Evolutionary conservation across 2,113 vertebrate genomes (phyloP).

Genomic region (Synodontis membranacea): DNA sequence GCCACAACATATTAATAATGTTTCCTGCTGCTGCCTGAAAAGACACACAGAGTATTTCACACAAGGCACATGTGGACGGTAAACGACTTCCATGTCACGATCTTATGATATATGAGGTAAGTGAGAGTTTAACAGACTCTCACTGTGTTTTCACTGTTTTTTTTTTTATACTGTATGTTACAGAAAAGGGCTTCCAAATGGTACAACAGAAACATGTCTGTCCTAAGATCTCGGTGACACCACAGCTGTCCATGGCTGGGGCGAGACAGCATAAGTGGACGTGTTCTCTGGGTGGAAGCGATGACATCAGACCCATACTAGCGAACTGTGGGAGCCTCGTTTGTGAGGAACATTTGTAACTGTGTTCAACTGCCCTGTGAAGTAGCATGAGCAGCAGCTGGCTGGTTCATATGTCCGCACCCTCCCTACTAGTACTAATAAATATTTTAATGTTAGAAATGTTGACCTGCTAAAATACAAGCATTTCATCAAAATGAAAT

Average conservation of each 20-base stretch:
- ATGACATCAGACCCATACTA: background rate
- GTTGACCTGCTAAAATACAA: background rate
- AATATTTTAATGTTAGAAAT: background rate
- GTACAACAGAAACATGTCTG: background rate
- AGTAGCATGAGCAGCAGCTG: background rate
- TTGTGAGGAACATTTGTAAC: background rate
- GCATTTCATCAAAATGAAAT: too few relatives aligned
- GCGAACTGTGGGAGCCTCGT: background rate
- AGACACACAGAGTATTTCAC: slow-evolving; percentile 43
- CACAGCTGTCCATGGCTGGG: background rate
- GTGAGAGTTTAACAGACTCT: background rate
- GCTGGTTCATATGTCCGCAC: background rate
- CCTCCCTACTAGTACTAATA: background rate
- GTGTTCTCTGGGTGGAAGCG: background rate
- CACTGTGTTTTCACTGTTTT: background rate
- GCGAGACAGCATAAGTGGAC: background rate
- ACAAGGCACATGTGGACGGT: background rate
- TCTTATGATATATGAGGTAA: background rate
- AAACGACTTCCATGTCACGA: too few relatives aligned
- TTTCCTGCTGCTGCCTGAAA: slow-evolving; percentile 91
- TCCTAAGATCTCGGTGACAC: background rate
- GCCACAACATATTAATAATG: slow-evolving; percentile 99
- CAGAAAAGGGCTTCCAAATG: background rate
- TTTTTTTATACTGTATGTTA: background rate
- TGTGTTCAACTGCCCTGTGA: background rate